These are phyloP conservation scores for Dascyllus trimaculatus DNA, from an alignment of 2,113 vertebrate genomes.

Conservation along the genomic window DNA sequence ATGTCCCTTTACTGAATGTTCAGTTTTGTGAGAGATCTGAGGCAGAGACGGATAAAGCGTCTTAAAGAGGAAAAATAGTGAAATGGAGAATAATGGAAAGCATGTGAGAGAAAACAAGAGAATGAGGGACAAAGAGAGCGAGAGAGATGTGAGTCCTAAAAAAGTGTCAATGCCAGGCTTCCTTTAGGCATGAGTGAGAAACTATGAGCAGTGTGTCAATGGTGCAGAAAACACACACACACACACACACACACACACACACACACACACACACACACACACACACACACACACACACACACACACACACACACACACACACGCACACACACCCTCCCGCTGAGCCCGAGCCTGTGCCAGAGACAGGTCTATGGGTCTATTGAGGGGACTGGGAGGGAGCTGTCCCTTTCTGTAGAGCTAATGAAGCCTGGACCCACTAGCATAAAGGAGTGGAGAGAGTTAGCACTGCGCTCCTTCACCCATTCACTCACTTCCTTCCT, in stretches of 20 bases:
- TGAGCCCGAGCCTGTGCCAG: slow-evolving; percentile 67
- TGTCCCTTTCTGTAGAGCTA: slow-evolving; percentile 84
- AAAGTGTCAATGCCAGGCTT: slow-evolving; percentile 76
- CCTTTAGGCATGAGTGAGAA: slow-evolving; percentile 79
- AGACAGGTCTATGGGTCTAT: slow-evolving; percentile 83
- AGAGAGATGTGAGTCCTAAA: slow-evolving; percentile 64
- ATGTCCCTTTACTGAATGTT: slow-evolving; percentile 6
- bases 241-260: slow-evolving; percentile 41
- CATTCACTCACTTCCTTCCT: slow-evolving; percentile 81
- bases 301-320: slow-evolving; percentile 46
- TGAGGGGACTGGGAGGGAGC: slow-evolving; percentile 76
- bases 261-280: slow-evolving; percentile 35
- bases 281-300: slow-evolving; percentile 38
- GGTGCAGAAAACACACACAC: slow-evolving; percentile 41
- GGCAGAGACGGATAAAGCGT: slow-evolving; percentile 21
- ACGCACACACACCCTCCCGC: slow-evolving; percentile 44
- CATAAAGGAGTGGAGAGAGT: slow-evolving; percentile 80
- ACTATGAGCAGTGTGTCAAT: slow-evolving; percentile 71
- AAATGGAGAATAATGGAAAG: slow-evolving; percentile 60
- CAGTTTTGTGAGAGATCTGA: slow-evolving; percentile 40
- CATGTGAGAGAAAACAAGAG: slow-evolving; percentile 53
- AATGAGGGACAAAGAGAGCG: slow-evolving; percentile 55
- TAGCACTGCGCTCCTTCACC: slow-evolving; percentile 71
- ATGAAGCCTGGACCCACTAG: slow-evolving; percentile 83
- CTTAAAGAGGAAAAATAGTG: slow-evolving; percentile 23